A percentile compares a stretch with the other conserved stretches of the same genome.
Conservation (phyloP, 2,888 invertebrate genomes). For the Phlogophora meticulosa region DNA sequence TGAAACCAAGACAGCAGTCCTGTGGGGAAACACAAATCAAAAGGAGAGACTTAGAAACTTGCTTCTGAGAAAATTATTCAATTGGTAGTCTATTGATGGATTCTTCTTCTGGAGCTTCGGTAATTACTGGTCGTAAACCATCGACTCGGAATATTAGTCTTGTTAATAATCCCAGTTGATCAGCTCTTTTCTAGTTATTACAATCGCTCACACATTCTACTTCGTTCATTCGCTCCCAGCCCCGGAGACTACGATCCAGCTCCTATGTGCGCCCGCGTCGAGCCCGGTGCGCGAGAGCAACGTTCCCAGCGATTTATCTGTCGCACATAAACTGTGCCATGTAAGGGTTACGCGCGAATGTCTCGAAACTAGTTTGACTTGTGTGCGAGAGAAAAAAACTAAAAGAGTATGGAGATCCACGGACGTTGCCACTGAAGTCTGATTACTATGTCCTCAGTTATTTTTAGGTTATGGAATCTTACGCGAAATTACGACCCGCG, state of each 20-base stretch:
- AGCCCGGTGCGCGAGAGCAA: conserved; percentile 42
- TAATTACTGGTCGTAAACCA: background rate
- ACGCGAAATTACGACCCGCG: conserved; percentile 24
- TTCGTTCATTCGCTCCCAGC: background rate
- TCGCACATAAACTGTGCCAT: conserved; percentile 59
- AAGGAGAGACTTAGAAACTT: background rate
- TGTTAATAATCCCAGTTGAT: background rate
- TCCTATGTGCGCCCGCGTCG: background rate
- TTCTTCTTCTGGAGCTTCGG: background rate
- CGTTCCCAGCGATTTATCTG: conserved; percentile 52
- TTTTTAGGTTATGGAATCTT: conserved; percentile 34
- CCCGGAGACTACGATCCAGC: background rate
- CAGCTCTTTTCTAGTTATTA: background rate
- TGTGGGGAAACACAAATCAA: background rate
- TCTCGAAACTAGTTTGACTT: conserved; percentile 67
- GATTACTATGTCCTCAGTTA: conserved; percentile 46
- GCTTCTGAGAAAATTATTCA: background rate
- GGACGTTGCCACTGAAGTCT: conserved; percentile 34
- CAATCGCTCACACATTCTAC: background rate
- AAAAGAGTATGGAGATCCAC: conserved; percentile 44
- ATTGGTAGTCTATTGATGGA: background rate
- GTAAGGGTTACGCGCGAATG: conserved; percentile 62
- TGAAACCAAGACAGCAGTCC: background rate
- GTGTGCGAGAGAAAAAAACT: conserved; percentile 55
- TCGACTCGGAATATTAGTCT: no score